Conservation (phyloP, 2,888 invertebrate genomes). For the Scaptomyza caliginosa region DNA sequence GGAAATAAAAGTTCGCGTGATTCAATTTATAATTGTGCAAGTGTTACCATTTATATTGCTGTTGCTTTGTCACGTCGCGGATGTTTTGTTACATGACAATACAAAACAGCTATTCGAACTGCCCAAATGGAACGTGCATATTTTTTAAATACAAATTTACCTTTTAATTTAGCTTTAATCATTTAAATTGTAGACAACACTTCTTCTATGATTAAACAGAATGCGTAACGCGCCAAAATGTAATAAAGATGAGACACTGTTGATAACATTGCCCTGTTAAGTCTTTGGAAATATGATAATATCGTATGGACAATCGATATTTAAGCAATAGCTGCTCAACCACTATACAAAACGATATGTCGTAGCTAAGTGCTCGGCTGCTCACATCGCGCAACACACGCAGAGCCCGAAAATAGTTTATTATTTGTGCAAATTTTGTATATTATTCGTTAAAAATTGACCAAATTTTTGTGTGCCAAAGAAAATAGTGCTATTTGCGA, state of each 20-base stretch:
- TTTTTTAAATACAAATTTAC: neutral
- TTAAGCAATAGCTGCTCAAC: neutral
- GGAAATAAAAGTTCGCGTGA: constrained; percentile 96
- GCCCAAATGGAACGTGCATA: constrained; percentile 23
- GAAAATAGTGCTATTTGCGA: neutral
- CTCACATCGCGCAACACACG: constrained; percentile 15
- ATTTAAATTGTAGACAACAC: no score
- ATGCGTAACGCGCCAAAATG: neutral
- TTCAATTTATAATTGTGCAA: constrained; percentile 93
- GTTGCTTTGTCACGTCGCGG: constrained; percentile 86
- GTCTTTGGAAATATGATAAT: neutral
- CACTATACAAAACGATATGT: neutral
- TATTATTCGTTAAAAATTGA: constrained; percentile 5
- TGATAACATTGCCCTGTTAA: constrained; percentile 4
- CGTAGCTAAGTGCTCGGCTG: constrained; percentile 32
- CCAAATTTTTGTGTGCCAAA: constrained; percentile 31
- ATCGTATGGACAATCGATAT: constrained; percentile 14
- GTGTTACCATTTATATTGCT: constrained; percentile 88
- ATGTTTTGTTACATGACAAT: constrained; percentile 83
- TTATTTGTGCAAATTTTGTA: constrained; percentile 8
- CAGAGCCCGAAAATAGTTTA: constrained; percentile 12
- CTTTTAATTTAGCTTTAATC: no score
- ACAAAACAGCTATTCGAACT: neutral
- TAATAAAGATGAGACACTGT: neutral
- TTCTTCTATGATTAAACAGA: neutral